Conservation (phyloP, 2,113 vertebrate species). For the Pongo pygmaeus region DNA sequence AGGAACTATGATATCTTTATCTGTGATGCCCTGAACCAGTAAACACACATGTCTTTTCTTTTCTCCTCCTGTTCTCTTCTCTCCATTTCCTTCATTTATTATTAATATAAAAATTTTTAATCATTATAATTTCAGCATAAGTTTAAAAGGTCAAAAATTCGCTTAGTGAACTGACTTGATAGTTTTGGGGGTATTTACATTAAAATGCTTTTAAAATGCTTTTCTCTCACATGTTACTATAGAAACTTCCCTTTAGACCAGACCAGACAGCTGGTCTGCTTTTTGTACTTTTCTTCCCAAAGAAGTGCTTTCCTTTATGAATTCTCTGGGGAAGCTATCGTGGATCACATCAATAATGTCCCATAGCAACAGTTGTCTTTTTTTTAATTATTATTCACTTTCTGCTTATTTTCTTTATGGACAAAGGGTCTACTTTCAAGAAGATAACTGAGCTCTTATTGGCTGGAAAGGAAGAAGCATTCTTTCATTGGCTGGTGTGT, state of each 20-base stretch:
- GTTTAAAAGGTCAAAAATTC: background rate
- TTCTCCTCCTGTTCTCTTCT: background rate
- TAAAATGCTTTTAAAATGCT: conserved; percentile 50
- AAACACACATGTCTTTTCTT: background rate
- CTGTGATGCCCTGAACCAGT: background rate
- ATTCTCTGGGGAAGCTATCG: conserved; percentile 26
- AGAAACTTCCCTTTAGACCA: conserved; percentile 51
- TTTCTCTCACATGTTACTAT: conserved; percentile 18
- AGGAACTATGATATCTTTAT: background rate
- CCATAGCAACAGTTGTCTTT: conserved; percentile 38
- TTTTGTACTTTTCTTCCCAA: conserved; percentile 33
- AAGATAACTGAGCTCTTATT: conserved; percentile 54
- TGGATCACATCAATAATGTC: background rate
- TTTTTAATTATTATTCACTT: background rate
- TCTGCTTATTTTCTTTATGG: conserved; percentile 51
- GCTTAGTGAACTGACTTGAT: background rate
- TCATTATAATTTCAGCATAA: background rate
- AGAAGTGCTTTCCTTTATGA: conserved; percentile 28
- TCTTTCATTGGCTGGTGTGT: conserved; percentile 38
- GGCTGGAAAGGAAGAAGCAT: background rate
- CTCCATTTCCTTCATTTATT: background rate
- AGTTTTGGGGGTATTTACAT: background rate
- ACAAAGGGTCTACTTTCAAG: conserved; percentile 62
- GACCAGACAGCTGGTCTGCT: conserved; percentile 32
- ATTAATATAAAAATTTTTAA: background rate